Percentiles rank a stretch among this genome's conserved stretches.
Evolutionary conservation across 2,113 vertebrate genomes (phyloP).

Genomic region (Alosa alosa): DNA sequence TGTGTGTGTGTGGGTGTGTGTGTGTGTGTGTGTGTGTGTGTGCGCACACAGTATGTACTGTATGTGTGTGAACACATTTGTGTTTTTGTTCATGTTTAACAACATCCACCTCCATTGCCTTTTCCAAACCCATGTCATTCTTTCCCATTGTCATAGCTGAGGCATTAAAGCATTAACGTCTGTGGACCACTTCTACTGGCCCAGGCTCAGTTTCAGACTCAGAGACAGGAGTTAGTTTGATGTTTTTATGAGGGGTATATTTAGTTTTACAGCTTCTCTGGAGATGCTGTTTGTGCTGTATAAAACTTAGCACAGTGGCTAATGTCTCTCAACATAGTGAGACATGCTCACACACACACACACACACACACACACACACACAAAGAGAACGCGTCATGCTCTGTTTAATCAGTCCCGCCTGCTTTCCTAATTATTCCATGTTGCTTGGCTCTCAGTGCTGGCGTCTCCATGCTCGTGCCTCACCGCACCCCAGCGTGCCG

Average conservation of each 20-base stretch:
- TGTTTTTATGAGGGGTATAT: conserved; percentile 51
- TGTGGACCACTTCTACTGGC: background rate
- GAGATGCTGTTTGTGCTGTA: conserved; percentile 43
- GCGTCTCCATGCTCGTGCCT: conserved; percentile 45
- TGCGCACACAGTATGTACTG: conserved; percentile 19
- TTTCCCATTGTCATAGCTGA: background rate
- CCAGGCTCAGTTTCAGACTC: background rate
- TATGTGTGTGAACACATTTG: background rate
- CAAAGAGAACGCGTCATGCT: conserved; percentile 37
- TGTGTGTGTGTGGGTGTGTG: background rate
- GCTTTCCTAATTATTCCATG: conserved; percentile 67
- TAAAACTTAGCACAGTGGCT: conserved; percentile 52
- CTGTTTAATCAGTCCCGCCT: conserved; percentile 52
- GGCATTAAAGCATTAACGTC: background rate
- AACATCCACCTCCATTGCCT: background rate
- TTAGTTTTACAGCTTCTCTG: conserved; percentile 48
- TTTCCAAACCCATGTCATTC: background rate
- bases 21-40: background rate
- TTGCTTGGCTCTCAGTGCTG: conserved; percentile 53
- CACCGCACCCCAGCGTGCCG: conserved; percentile 41
- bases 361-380: background rate
- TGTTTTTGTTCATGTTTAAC: background rate
- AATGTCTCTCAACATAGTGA: conserved; percentile 30
- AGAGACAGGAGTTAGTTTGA: conserved; percentile 40
- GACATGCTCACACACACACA: background rate